Base-by-base conservation (phyloP, 2,113 vertebrate genomes). In the Talpa occidentalis region DNA sequence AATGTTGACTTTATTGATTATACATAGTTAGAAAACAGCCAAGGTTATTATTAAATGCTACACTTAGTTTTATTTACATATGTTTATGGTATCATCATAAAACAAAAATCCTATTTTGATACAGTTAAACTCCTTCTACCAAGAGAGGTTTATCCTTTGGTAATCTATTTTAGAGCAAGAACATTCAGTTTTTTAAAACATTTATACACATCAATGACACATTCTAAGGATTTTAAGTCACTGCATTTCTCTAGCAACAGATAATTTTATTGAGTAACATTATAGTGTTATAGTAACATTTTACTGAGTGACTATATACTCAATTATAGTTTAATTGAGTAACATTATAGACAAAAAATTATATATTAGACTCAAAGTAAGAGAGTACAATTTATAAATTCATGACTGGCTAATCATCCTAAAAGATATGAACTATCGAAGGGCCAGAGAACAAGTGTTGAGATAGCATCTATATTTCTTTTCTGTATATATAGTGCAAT, bases 1-100 rank as follows among this genome's bases (percentile, higher is more conserved):
- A 93, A 93, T 74, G 1, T 44, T 89, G 62, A 92, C 12, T 95
- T 86, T 72, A 17, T 94, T 96, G 30, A 95, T 84, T 82, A 93
- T 77, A 89, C 70, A 81, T 83, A 74, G 28, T 82, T 85, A 84
- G 32, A 92, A 95, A 94, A 94, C 12, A 88, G 17, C 59, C 60
- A 95, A 88, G 59, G 56, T 87, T 80, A 90, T 77, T 77, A 80
- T 70, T n/a, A 92, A 93, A 95, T 87, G 11, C 3, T 69, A 95
- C 91, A 93, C 8, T 84, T 59, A 81, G 26, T 94, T 47, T 83
- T 77, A 66, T 62, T 92, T 93, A 37, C 44, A 76, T 62, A 81
- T 56, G 70, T 17, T 70, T 93, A 44, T 64, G 21, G 54, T 77
- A 82, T 93, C n/a, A 90, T 28, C 77, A 87, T 16, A 59, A 90